Percentiles rank a stretch among this genome's conserved stretches.
These are phyloP conservation scores for Dendrocincla tyrannina DNA, from an alignment of 2,797 vertebrate species.

Conservation along the genomic window DNA sequence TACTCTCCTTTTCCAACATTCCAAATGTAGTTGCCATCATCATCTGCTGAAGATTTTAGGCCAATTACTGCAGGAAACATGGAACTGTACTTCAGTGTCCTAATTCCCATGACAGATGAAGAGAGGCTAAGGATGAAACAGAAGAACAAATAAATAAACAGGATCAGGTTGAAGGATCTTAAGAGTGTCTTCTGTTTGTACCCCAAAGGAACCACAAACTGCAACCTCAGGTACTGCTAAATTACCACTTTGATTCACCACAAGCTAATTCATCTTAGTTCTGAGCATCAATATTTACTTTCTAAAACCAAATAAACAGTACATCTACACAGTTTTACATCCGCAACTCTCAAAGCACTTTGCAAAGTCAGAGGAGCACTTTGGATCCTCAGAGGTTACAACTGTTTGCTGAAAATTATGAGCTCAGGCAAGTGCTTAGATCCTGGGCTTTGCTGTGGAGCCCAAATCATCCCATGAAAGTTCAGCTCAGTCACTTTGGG, in stretches of 20 bases:
- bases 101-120: background rate
- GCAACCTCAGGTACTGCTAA: background rate
- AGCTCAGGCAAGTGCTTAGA: background rate
- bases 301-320: conserved; percentile 1
- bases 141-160: background rate
- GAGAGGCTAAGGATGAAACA: background rate
- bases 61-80: background rate
- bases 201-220: background rate
- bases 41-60: background rate
- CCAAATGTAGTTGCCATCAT: background rate
- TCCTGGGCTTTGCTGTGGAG: background rate
- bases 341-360: background rate
- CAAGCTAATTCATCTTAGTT: background rate
- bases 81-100: background rate
- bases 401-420: background rate
- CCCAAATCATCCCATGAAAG: background rate
- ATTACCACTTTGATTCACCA: background rate
- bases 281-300: background rate
- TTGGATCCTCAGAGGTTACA: background rate
- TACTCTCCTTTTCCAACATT: background rate
- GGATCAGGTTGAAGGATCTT: fast-evolving
- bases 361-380: background rate
- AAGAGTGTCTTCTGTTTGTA: background rate
- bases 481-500: background rate
- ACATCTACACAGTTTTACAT: background rate